A percentile compares a stretch with the other conserved stretches of the same genome.
Conservation (phyloP, 2,113 vertebrate genomes). For the Ochotona princeps region DNA sequence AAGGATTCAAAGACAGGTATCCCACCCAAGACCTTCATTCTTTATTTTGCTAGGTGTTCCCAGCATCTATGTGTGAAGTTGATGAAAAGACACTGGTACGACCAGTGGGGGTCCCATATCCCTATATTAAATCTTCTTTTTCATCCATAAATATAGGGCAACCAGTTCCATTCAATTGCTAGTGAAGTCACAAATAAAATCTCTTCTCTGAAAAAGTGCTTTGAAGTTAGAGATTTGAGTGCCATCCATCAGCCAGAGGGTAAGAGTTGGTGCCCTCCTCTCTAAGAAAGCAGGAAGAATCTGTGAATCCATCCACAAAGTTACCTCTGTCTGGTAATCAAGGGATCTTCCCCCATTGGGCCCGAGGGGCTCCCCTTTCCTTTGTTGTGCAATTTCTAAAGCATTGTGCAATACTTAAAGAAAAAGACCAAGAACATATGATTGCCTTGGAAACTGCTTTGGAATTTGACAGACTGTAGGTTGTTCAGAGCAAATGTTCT, state of each 20-base stretch:
- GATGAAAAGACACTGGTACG: background rate
- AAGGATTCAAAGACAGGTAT: background rate
- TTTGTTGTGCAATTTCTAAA: conserved; percentile 63
- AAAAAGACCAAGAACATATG: conserved; percentile 69
- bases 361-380: conserved; percentile 60
- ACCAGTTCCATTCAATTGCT: background rate
- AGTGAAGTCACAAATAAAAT: conserved; percentile 42
- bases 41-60: background rate
- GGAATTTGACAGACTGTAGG: conserved; percentile 71
- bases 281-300: conserved; percentile 30
- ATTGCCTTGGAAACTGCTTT: conserved; percentile 73
- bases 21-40: background rate
- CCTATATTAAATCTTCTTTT: background rate
- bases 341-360: conserved; percentile 33
- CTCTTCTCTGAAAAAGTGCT: background rate
- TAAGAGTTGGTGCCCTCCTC: background rate
- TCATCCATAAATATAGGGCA: background rate
- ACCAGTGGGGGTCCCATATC: background rate
- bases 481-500: conserved; percentile 71
- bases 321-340: conserved; percentile 52
- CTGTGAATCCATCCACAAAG: conserved; percentile 43
- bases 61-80: background rate
- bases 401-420: conserved; percentile 68
- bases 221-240: background rate
- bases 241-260: background rate